These are phyloP conservation scores for Thereva unica DNA, from an alignment of 2,888 invertebrate species.

Conservation along the genomic window DNA sequence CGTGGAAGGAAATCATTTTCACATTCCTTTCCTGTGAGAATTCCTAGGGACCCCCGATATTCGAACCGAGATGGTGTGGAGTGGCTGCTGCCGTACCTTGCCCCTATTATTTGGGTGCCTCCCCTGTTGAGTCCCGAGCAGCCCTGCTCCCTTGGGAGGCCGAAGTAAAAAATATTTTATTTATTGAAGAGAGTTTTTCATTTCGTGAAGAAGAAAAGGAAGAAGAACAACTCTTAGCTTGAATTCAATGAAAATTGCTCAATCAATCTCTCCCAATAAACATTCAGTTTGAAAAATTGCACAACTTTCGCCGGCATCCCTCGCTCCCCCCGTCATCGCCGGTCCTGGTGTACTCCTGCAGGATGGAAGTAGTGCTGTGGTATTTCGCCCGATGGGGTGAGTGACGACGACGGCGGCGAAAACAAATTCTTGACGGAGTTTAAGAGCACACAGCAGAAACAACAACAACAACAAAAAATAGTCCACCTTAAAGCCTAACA, in stretches of 20 bases:
- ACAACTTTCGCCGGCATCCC: conserved; percentile 23
- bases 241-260: conserved; percentile 34
- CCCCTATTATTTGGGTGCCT: conserved; percentile 10
- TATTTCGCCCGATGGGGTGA: too few relatives aligned
- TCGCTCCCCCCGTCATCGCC: not conserved
- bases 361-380: too few relatives aligned
- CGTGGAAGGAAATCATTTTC: conserved; percentile 32
- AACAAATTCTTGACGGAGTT: too few relatives aligned
- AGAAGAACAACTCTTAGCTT: conserved; percentile 5
- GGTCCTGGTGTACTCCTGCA: too few relatives aligned
- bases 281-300: conserved; percentile 32
- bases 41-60: conserved; percentile 17
- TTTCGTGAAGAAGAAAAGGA: not conserved
- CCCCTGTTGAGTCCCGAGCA: not conserved
- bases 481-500: too few relatives aligned
- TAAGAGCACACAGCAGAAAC: too few relatives aligned
- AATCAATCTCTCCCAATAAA: conserved; percentile 35
- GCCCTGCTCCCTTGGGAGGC: conserved; percentile 1
- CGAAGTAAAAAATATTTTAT: conserved; percentile 29
- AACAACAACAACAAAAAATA: too few relatives aligned
- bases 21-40: conserved; percentile 21
- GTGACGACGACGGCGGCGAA: too few relatives aligned
- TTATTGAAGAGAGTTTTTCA: conserved; percentile 31
- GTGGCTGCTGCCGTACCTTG: conserved; percentile 22
- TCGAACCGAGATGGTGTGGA: conserved; percentile 2